Evolutionary conservation across 1,140 invertebrate genomes (phyloP), one percentile per base, ranked within the genome.

Genomic region (Phthorimaea operculella): DNA sequence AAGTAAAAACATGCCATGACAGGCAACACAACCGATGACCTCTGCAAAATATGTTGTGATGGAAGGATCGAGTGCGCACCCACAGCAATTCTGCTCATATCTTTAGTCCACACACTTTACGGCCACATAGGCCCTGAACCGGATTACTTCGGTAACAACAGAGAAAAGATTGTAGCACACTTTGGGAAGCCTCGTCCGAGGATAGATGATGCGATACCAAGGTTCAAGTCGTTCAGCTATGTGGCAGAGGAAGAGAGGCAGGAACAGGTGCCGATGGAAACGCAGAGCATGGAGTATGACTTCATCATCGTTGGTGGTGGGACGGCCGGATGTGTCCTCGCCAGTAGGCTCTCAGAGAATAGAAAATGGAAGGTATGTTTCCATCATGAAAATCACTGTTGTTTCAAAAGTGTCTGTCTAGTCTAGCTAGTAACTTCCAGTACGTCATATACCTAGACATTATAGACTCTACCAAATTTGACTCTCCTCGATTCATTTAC

Each of bases 31-130:
- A 82, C 81, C 44, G 74, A 80, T 51, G 78, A 81, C 33, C 68
- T 82, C n/a, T 84, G 81, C 57, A 76, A 74, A 52, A 73, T 79
- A 61, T 84, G 81, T 61, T 84, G 81, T 61, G 81, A 84, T 55
- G 81, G 81, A 12, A 64, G 68, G 53, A 71, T 84, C 10, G 81
- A 84, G 48, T 84, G 81, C 50, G 81, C 81, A 4, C 81, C 81
- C 5, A 84, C 81, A 0, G 81, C 81, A 11, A 76, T 84, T 21
- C 74, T 84, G 0, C 74, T 84, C 10, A 79, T 84, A 15, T 71
- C 79, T 0, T 59, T 84, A 3, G 68, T 84, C 0, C 79, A 84
- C 48, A 76, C 81, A 7, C 50, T 84, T 4, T 84, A 79, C 45
- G 81, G 81, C 0, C 66, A 75, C 51, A 72, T 84, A 11, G 72